phyloP scores from a whole-genome alignment of 2,888 invertebrate genomes.

The Eupeodes latifasciatus region DNA sequence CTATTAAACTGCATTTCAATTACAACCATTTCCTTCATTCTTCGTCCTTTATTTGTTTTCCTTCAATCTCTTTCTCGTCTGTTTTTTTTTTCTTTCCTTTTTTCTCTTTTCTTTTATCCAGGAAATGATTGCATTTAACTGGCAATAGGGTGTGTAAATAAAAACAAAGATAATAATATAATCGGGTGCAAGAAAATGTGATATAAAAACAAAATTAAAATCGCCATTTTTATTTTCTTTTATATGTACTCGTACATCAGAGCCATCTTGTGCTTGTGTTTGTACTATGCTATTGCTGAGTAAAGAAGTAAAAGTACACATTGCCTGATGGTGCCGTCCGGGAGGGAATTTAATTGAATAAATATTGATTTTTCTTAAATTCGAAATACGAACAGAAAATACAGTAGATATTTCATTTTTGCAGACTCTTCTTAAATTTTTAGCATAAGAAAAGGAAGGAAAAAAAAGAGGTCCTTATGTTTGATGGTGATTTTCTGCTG shows the following conservation, averaged over 20 bases:
- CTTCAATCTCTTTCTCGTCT: background rate
- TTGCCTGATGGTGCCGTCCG: no score
- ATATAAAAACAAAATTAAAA: conserved; percentile 37
- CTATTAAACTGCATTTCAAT: conserved; percentile 38
- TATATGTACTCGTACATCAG: no score
- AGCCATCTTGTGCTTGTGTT: background rate
- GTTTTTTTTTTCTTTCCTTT: background rate
- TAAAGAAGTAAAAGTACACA: background rate
- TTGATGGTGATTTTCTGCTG: background rate
- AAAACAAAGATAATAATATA: conserved; percentile 26
- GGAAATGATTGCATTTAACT: conserved; percentile 26
- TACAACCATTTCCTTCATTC: conserved; percentile 24
- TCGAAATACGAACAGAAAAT: background rate
- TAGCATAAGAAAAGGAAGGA: no score
- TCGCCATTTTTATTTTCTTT: background rate
- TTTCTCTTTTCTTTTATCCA: background rate
- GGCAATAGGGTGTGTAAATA: conserved; percentile 13
- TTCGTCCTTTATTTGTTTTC: conserved; percentile 19
- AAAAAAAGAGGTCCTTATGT: background rate
- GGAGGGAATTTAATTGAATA: conserved; percentile 22
- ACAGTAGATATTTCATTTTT: background rate
- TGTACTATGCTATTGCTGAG: background rate
- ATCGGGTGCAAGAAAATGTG: conserved; percentile 15
- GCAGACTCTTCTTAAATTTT: background rate
- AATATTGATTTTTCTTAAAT: conserved; percentile 32